Evolutionary conservation across 2,888 invertebrate genomes (phyloP).

Genomic region (Drosophila glabriapex): DNA sequence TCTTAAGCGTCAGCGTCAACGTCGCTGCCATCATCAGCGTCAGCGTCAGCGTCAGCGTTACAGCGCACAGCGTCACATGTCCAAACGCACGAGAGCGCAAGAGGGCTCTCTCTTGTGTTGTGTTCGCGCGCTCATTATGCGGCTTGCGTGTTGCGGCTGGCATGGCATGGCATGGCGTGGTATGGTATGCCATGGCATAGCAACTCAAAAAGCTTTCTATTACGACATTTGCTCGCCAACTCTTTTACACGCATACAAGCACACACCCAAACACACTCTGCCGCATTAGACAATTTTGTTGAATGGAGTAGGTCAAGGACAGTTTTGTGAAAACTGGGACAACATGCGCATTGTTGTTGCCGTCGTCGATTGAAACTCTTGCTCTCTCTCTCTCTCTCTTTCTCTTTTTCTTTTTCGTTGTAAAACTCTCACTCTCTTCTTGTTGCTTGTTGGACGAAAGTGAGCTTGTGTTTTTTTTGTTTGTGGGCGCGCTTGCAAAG

Average conservation of each 20-base stretch:
- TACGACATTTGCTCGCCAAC: constrained; percentile 72
- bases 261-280: constrained; percentile 45
- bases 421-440: constrained; percentile 53
- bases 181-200: constrained; percentile 45
- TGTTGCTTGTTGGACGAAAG: constrained; percentile 19
- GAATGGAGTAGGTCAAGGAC: constrained; percentile 86
- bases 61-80: constrained; percentile 39
- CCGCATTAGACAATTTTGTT: constrained; percentile 75
- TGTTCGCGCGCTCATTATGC: constrained; percentile 51
- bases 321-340: constrained; percentile 84
- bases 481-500: constrained; percentile 46
- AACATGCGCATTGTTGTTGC: constrained; percentile 78
- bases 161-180: constrained; percentile 30
- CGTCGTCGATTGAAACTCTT: constrained; percentile 52
- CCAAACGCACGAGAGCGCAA: constrained; percentile 15
- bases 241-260: constrained; percentile 45
- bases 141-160: constrained; percentile 30
- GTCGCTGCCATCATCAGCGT: constrained; percentile 21
- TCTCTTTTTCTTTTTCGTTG: constrained; percentile 29
- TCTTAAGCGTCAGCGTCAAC: constrained; percentile 47
- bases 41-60: constrained; percentile 15
- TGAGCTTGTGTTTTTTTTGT: constrained; percentile 21
- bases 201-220: constrained; percentile 79
- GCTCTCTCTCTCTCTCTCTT: constrained; percentile 12
- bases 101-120: constrained; percentile 23